Evolutionary conservation across 2,888 invertebrate species (phyloP).

Genomic region (Synergus umbraculus): DNA sequence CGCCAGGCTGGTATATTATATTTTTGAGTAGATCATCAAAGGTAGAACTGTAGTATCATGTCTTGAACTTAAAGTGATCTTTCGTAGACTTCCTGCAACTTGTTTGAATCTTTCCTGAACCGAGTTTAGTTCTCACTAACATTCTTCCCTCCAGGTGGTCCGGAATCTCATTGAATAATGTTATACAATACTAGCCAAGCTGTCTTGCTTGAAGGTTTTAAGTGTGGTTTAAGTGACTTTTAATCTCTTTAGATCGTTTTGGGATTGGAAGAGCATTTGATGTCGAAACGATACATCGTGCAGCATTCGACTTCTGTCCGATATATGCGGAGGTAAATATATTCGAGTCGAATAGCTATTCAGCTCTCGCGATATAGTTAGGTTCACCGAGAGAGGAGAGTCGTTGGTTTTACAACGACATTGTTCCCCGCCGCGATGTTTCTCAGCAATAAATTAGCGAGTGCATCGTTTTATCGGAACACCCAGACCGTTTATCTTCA

Average conservation of each 20-base stretch:
- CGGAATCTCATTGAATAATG: constrained; percentile 31
- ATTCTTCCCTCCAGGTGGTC: constrained; percentile 37
- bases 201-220: constrained; percentile 34
- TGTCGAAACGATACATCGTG: constrained; percentile 27
- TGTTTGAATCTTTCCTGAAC: background rate
- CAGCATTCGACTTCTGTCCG: constrained; percentile 32
- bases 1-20: no score
- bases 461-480: constrained; percentile 66
- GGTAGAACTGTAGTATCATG: background rate
- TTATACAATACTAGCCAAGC: constrained; percentile 9
- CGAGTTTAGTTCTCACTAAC: constrained; percentile 22
- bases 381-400: constrained; percentile 40
- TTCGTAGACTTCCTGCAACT: background rate
- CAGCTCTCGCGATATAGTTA: constrained; percentile 45
- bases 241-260: constrained; percentile 36
- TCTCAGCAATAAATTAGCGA: constrained; percentile 68
- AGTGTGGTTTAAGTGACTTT: constrained; percentile 35
- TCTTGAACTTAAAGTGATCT: background rate
- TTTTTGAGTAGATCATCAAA: no score
- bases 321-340: constrained; percentile 41
- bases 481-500: constrained; percentile 68
- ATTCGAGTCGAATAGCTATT: constrained; percentile 42
- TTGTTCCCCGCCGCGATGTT: constrained; percentile 59
- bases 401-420: constrained; percentile 59
- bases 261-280: constrained; percentile 15